phyloP scores from a whole-genome alignment of 2,113 vertebrate genomes.

The Anguilla japonica region DNA sequence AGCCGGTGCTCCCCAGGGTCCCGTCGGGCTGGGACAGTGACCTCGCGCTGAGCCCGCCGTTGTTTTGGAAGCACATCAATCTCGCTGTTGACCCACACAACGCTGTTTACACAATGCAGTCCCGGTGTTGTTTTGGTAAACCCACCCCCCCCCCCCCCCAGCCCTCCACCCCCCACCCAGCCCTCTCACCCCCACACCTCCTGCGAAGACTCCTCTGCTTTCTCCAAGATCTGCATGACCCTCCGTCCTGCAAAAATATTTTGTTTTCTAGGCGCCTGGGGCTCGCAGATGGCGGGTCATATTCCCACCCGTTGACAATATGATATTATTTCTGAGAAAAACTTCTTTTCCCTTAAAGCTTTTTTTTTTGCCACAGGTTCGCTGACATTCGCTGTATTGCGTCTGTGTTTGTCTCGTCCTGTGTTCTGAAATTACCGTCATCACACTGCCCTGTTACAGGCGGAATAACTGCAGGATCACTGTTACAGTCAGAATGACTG shows the following conservation, averaged over 20 bases:
- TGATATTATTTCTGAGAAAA: not conserved
- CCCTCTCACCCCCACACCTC: not conserved
- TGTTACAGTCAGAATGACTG: too few relatives aligned
- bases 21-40: not conserved
- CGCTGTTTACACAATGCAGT: not conserved
- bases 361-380: too few relatives aligned
- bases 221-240: not conserved
- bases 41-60: not conserved
- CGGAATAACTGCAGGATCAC: too few relatives aligned
- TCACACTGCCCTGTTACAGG: too few relatives aligned
- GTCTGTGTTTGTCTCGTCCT: too few relatives aligned
- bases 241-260: not conserved
- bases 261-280: not conserved
- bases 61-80: constrained; percentile 1
- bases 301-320: too few relatives aligned
- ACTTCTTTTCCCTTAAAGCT: not conserved
- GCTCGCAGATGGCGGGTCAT: not conserved
- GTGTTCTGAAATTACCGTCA: too few relatives aligned
- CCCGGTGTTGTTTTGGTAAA: constrained; percentile 1
- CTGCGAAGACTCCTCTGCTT: not conserved
- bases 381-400: too few relatives aligned
- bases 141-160: not conserved
- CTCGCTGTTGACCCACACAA: not conserved
- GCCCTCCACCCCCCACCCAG: not conserved
- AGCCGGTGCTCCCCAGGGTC: not conserved